Conservation (phyloP, 30 jellyfish, hydroid and myxozoan species). For the Calvadosia cruxmelitensis region DNA sequence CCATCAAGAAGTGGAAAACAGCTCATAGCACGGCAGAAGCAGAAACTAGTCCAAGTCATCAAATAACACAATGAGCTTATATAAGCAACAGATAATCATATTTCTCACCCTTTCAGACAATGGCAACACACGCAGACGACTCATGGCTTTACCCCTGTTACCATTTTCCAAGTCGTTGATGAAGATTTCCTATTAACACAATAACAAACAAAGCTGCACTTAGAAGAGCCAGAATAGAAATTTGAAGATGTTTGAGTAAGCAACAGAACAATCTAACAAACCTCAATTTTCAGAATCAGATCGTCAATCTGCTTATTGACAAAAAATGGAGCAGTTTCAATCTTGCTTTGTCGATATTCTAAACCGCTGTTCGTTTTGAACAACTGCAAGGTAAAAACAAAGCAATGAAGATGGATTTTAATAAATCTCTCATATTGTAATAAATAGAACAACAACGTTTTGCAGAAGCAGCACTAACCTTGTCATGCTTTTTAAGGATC, state of each 20-base stretch:
- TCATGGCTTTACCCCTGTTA: slow-evolving; percentile 87
- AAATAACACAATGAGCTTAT: too few species aligned
- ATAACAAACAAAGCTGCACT: too few species aligned
- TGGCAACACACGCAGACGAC: slow-evolving; percentile 83
- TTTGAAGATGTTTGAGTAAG: neutral
- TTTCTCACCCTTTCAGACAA: slow-evolving; percentile 41
- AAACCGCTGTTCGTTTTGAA: slow-evolving; percentile 78
- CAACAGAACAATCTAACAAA: slow-evolving; percentile 5
- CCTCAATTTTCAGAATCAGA: slow-evolving; percentile 81
- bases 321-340: slow-evolving; percentile 76
- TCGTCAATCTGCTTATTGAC: slow-evolving; percentile 62
- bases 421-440: neutral
- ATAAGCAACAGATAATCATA: too few species aligned
- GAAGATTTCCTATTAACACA: slow-evolving; percentile 59
- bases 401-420: neutral
- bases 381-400: slow-evolving; percentile 26
- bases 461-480: slow-evolving; percentile 22
- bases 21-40: too few species aligned
- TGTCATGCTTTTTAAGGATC: slow-evolving; percentile 84
- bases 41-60: too few species aligned
- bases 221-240: neutral
- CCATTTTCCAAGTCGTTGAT: slow-evolving; percentile 88
- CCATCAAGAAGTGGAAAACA: too few species aligned
- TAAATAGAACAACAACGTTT: neutral
- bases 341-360: slow-evolving; percentile 47